Evolutionary conservation across 2,888 invertebrate species (phyloP), one percentile per base, ranked within the genome.

Genomic region (Agrypnus murinus): DNA sequence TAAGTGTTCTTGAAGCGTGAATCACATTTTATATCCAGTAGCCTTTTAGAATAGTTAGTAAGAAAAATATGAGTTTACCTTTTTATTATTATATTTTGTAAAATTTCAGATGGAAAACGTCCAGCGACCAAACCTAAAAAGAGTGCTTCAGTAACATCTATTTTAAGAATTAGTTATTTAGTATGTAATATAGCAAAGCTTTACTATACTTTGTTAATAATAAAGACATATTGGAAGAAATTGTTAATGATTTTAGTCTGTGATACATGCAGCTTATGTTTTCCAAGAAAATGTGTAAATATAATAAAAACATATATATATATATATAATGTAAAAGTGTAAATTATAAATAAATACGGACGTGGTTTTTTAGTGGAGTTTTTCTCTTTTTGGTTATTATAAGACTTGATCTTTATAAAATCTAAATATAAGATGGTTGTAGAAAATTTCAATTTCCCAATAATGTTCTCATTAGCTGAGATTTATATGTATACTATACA

Each of bases 231-330:
- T 58, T 15, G 36, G 36, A 10, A 53, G 17, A 40, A 10, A 40
- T 58, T 58, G 58, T 58, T 58, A 53, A 53, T 53, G 46, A 40
- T 48, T 64, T 64, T 64, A 64, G 64, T 64, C 64, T 64, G 64
- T 64, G 64, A 64, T 64, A 64, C 36, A 32, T 40, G 40, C 40
- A 58, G 14, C 40, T 58, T 58, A 43, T 19, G 38, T 58, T 58
- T 58, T 38, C 40, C 25, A 58, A 58, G 19, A 43, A 40, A 40
- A 58, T 25, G 25, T 25, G 25, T 36, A 55, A 50, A 55, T 55
- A 36, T 55, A n/a, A n/a, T 36, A 17, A 25, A 25, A 5, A 25
- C 5, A 25, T 25, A n/a, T n/a, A n/a, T n/a, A n/a, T n/a, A n/a
- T n/a, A n/a, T n/a, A n/a, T 25, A 5, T 25, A 25, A 2, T 25